phyloP scores from a whole-genome alignment of 1,140 invertebrate species.

The Scaptomyza hsui region DNA sequence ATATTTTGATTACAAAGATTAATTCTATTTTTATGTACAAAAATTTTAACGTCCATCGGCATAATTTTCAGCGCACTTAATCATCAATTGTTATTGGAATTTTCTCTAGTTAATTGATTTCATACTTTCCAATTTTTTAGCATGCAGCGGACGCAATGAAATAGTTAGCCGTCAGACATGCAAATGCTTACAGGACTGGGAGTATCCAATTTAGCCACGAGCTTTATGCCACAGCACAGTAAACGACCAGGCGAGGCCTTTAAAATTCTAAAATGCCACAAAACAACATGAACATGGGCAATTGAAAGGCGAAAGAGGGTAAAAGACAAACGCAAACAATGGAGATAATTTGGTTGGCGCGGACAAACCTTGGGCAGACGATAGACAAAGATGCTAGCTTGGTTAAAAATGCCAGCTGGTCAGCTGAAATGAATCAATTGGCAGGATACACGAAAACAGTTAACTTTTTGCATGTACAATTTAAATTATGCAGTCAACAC shows the following conservation, averaged over 20 bases:
- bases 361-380: constrained; percentile 14
- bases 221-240: constrained; percentile 75
- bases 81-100: constrained; percentile 3
- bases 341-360: constrained; percentile 76
- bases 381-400: constrained; percentile 49
- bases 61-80: constrained; percentile 29
- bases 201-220: constrained; percentile 73
- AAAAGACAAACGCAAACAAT: constrained; percentile 73
- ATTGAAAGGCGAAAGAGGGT: constrained; percentile 2
- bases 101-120: constrained; percentile 63
- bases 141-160: constrained; percentile 48
- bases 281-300: constrained; percentile 8
- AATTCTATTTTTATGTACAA: no score
- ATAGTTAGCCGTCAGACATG: constrained; percentile 46
- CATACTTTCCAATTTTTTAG: constrained; percentile 14
- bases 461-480: constrained; percentile 65
- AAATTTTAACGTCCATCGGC: constrained; percentile 21
- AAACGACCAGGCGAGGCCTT: constrained; percentile 54
- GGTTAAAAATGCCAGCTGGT: constrained; percentile 58
- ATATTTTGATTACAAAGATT: no score
- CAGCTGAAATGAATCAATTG: constrained; percentile 50
- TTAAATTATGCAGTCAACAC: constrained; percentile 74
- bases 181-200: constrained; percentile 55
- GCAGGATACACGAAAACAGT: constrained; percentile 66
- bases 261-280: constrained; percentile 35